Evolutionary conservation across 2,797 vertebrate genomes (phyloP).

Genomic region (Xiphorhynchus erythropygius): DNA sequence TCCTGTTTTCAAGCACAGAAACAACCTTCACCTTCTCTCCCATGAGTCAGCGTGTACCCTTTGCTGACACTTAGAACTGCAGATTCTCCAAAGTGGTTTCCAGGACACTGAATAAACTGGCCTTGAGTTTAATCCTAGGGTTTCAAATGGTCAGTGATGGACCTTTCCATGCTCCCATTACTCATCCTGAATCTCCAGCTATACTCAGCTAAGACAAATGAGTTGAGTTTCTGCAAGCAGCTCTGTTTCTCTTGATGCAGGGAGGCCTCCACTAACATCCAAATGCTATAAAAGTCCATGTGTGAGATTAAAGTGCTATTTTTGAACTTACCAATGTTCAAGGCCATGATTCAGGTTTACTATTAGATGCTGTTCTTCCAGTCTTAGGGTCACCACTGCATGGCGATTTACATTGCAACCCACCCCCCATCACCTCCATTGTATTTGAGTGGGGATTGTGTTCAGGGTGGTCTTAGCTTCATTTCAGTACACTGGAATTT

Average conservation of each 20-base stretch:
- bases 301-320: neutral
- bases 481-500: neutral
- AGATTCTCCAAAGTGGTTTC: neutral
- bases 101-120: neutral
- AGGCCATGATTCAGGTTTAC: neutral
- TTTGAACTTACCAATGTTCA: neutral
- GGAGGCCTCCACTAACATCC: neutral
- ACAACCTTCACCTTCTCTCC: neutral
- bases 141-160: neutral
- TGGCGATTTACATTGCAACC: neutral
- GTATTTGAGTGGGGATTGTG: neutral
- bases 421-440: neutral
- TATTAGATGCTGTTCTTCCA: neutral
- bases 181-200: neutral
- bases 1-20: neutral
- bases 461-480: neutral
- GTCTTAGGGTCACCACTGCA: neutral
- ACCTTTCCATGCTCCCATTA: neutral
- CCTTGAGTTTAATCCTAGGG: neutral
- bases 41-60: rapidly evolving
- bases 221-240: neutral
- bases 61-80: neutral
- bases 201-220: neutral
- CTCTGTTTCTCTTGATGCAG: neutral
- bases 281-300: neutral